Evolutionary conservation across 1,140 invertebrate species (phyloP), one percentile per base, ranked within the genome.

Genomic region (Muscidifurax raptorellus): DNA sequence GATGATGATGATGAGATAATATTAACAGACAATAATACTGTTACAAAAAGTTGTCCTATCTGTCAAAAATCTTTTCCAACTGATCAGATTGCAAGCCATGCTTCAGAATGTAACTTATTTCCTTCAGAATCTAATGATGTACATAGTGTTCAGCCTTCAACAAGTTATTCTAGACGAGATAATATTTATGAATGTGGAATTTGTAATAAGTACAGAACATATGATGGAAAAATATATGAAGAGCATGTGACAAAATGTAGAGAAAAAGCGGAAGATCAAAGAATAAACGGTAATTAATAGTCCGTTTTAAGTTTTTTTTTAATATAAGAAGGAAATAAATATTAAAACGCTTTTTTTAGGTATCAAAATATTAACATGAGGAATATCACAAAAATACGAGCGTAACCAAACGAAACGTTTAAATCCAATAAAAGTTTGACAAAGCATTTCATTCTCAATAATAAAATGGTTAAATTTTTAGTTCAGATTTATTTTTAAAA

Each of bases 61-160:
- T 91, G 90, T 79, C 87, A 88, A 67, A 86, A 87, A 59, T 67
- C 3, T 12, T 91, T 90, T 64, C 75, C 86, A 30, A 36, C 7
- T 32, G 72, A 87, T 13, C 64, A 90, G 40, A 90, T 91, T 83
- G 85, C 88, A 72, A 25, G 75, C 40, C 90, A 91, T 80, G 90
- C 90, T 22, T 87, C 88, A 22, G 66, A 80, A 80, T 91, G 90
- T 15, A 80, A 90, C 12, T 88, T 87, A 84, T 91, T 86, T 36
- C 80, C 75, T 27, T 79, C 13, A 18, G 85, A 80, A 81, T 30
- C 80, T 13, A 80, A 86, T 59, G 47, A 83, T 4, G 32, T 86
- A 67, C 66, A 44, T 78, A 80, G 75, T 66, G 18, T 22, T 15
- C 10, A n/a, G 75, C 71, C 72, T 13, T 80, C 28, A 71, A 79